These are phyloP conservation scores for Todus mexicanus DNA, from an alignment of 2,797 vertebrate genomes.

Conservation along the genomic window DNA sequence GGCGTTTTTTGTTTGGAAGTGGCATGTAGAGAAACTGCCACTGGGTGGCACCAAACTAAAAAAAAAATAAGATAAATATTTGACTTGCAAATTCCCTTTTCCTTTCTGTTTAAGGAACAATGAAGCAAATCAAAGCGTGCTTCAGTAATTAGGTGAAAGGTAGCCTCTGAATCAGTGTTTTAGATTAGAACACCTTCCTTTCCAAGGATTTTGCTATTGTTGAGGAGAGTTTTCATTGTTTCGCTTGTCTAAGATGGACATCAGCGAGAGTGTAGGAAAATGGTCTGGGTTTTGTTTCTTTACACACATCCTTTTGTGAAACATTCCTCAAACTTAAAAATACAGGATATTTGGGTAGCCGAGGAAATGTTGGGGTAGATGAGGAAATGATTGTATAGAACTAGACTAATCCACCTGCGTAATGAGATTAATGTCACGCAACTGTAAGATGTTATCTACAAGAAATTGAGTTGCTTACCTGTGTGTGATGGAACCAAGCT, in stretches of 20 bases:
- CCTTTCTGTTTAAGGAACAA: background rate
- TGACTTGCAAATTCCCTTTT: background rate
- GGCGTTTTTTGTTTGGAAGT: background rate
- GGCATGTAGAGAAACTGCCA: background rate
- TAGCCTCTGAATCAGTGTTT: background rate
- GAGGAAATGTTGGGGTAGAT: background rate
- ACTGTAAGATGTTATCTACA: background rate
- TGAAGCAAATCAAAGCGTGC: background rate
- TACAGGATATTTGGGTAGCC: background rate
- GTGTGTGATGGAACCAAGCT: background rate
- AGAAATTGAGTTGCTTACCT: background rate
- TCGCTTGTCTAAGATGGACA: background rate
- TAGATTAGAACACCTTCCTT: background rate
- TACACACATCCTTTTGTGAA: background rate
- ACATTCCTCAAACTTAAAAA: background rate
- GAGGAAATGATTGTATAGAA: background rate
- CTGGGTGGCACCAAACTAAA: constrained; percentile 58
- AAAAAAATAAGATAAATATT: background rate
- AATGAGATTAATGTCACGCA: background rate
- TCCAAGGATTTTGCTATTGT: background rate
- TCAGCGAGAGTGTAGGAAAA: background rate
- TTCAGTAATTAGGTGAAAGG: background rate
- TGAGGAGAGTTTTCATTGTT: background rate
- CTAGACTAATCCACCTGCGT: background rate
- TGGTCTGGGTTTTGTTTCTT: background rate